phyloP scores from a whole-genome alignment of 2,888 invertebrate genomes.

The Drosophila phalerata region DNA sequence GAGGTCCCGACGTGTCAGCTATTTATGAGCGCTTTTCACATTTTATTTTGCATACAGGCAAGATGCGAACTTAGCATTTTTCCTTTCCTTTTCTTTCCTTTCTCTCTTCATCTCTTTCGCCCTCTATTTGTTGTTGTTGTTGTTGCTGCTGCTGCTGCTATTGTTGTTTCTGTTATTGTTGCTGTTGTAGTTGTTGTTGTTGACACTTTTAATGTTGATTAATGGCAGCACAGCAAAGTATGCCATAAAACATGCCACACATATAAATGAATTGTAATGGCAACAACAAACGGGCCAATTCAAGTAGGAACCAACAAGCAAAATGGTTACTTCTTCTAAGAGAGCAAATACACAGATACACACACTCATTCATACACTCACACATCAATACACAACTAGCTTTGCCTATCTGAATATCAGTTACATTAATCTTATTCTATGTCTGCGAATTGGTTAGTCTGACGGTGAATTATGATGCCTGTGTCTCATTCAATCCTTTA shows the following conservation, averaged over 20 bases:
- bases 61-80: slow-evolving; percentile 35
- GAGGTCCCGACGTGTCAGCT: slow-evolving; percentile 52
- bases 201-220: slow-evolving; percentile 78
- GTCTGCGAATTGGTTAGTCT: slow-evolving; percentile 9
- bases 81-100: slow-evolving; percentile 16
- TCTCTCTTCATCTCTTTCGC: not conserved
- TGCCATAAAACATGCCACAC: slow-evolving; percentile 72
- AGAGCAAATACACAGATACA: not conserved
- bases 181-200: slow-evolving; percentile 50
- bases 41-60: slow-evolving; percentile 65
- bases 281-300: slow-evolving; percentile 29
- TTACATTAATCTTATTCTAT: slow-evolving; percentile 52
- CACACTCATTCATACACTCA: slow-evolving; percentile 2
- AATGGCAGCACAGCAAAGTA: slow-evolving; percentile 62
- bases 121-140: not conserved
- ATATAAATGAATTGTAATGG: slow-evolving; percentile 75
- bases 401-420: slow-evolving; percentile 35
- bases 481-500: slow-evolving; percentile 35
- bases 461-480: slow-evolving; percentile 53
- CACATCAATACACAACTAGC: slow-evolving; percentile 3
- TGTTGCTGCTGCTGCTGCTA: slow-evolving; percentile 2
- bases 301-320: slow-evolving; percentile 13
- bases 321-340: slow-evolving; percentile 18
- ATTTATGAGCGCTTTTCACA: slow-evolving; percentile 69
- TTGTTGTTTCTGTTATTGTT: slow-evolving; percentile 5